These are phyloP conservation scores for Plebejus argus DNA, from an alignment of 2,888 invertebrate genomes.

Conservation along the genomic window DNA sequence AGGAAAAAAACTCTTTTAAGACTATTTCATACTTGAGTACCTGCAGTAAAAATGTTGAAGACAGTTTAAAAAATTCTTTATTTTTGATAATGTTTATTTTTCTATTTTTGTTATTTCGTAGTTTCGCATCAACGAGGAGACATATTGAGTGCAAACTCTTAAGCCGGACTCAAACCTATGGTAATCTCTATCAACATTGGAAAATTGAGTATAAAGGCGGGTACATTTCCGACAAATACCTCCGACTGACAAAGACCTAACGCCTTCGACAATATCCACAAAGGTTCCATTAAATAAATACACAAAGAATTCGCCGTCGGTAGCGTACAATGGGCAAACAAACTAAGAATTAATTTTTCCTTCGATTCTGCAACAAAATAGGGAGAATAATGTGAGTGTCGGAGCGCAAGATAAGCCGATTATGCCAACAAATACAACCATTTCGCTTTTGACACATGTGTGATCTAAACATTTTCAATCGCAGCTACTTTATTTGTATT, in stretches of 20 bases:
- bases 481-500: conserved; percentile 15
- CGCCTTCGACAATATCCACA: conserved; percentile 63
- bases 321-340: conserved; percentile 74
- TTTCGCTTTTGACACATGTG: conserved; percentile 62
- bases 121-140: background rate
- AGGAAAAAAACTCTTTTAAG: too few species aligned
- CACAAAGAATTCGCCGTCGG: conserved; percentile 65
- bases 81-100: background rate
- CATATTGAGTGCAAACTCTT: conserved; percentile 22
- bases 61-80: too few species aligned
- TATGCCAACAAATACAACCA: conserved; percentile 71
- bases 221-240: conserved; percentile 47
- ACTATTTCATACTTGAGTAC: too few species aligned
- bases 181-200: conserved; percentile 35
- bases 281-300: conserved; percentile 76
- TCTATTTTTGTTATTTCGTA: conserved; percentile 8
- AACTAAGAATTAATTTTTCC: conserved; percentile 78
- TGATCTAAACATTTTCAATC: conserved; percentile 50
- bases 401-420: conserved; percentile 72
- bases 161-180: conserved; percentile 30
- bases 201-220: conserved; percentile 39
- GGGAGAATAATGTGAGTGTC: conserved; percentile 59
- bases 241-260: conserved; percentile 49
- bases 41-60: too few species aligned
- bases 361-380: conserved; percentile 63